phyloP scores from a whole-genome alignment of 2,888 invertebrate species.

The Nematopogon swammerdamellus region DNA sequence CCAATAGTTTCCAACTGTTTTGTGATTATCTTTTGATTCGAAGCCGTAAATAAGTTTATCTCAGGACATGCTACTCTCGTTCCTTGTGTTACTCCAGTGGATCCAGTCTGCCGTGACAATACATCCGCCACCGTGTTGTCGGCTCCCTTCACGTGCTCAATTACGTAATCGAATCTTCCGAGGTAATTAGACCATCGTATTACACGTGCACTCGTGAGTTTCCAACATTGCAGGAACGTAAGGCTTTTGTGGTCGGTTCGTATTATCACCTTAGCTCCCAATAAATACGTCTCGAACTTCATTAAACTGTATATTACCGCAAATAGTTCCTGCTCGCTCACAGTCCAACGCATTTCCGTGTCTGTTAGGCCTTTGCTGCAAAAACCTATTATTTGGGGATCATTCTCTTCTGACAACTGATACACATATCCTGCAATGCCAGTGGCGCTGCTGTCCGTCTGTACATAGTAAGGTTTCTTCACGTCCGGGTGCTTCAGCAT shows the following conservation, averaged over 20 bases:
- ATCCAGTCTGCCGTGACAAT: background rate
- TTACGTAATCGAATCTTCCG: background rate
- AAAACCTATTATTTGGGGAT: background rate
- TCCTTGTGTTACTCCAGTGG: too few relatives aligned
- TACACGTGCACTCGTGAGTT: background rate
- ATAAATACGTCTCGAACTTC: background rate
- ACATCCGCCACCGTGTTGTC: background rate
- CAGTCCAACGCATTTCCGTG: background rate
- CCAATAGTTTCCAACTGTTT: too few relatives aligned
- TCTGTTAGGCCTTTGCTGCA: background rate
- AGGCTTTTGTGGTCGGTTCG: background rate
- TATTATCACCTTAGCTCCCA: constrained; percentile 1
- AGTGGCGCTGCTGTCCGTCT: constrained; percentile 10
- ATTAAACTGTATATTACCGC: background rate
- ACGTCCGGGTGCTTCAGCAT: background rate
- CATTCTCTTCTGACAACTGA: constrained; percentile 1
- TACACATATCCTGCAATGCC: constrained; percentile 13
- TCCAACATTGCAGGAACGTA: background rate
- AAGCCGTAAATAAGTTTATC: too few relatives aligned
- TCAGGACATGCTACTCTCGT: too few relatives aligned
- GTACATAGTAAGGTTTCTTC: background rate
- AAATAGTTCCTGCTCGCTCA: background rate
- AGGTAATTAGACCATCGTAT: background rate
- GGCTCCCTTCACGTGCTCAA: background rate
- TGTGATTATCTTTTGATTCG: too few relatives aligned